Evolutionary conservation across 2,888 invertebrate species (phyloP).

Genomic region (Andrena hattorfiana): DNA sequence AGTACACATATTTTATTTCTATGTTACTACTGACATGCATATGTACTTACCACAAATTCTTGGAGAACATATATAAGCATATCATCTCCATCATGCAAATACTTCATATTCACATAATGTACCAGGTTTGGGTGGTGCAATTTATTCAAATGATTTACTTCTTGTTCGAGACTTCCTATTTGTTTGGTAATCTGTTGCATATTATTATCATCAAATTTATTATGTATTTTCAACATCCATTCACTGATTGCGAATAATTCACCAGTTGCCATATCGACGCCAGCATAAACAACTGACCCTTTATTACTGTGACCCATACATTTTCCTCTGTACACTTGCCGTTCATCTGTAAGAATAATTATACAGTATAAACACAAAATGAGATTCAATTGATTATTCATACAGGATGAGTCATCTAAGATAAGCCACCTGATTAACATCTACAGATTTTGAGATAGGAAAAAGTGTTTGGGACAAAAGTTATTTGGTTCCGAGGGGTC

Average conservation of each 20-base stretch:
- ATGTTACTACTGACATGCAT: not conserved
- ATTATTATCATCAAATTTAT: conserved; percentile 70
- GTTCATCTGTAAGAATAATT: conserved; percentile 81
- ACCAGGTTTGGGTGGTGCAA: conserved; percentile 91
- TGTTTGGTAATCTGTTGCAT: conserved; percentile 86
- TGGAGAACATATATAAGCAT: conserved; percentile 89
- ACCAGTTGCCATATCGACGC: conserved; percentile 91
- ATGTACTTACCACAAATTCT: conserved; percentile 87
- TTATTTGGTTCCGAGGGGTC: too few species aligned
- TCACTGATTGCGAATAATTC: conserved; percentile 91
- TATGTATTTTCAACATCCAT: conserved; percentile 88
- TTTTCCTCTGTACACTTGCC: conserved; percentile 90
- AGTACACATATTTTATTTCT: too few species aligned
- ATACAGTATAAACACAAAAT: not conserved
- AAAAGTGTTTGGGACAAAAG: too few species aligned
- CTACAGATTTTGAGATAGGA: too few species aligned
- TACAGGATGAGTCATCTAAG: not conserved
- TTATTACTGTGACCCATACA: conserved; percentile 92
- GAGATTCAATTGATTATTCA: not conserved
- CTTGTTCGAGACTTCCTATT: conserved; percentile 91
- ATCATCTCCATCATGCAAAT: conserved; percentile 87
- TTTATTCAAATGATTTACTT: conserved; percentile 90
- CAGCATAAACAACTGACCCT: conserved; percentile 91
- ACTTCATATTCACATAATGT: conserved; percentile 91
- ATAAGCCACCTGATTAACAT: too few species aligned